Base-by-base conservation (phyloP, 2,888 invertebrate species). In the Schizotus pectinicornis region DNA sequence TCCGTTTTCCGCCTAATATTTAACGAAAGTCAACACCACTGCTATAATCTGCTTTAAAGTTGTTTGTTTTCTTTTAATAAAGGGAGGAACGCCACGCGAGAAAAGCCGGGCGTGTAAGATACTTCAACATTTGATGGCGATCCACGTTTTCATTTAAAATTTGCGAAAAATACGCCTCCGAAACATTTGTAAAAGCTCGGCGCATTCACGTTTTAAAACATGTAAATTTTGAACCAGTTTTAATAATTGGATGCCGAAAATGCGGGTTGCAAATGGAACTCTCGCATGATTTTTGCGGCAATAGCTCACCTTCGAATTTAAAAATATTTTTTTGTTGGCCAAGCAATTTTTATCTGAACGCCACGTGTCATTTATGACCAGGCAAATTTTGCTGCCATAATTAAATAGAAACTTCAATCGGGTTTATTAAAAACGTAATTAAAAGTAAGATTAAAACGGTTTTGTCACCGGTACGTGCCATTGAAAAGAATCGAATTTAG, bases 11-110 rank as follows among this genome's bases (percentile, higher is more conserved):
- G 7, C 33, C 6, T 35, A 9, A 35, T 9, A 35, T 35, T 35
- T 35, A 35, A 35, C 34, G 35, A 13, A 35, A 46, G 35, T 56
- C 50, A 60, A 49, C 31, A 56, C 30, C 50, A 52, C 42, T 57
- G 49, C 52, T 56, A 48, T 60, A 60, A 60, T 60, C 60, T 57
- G 38, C 60, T 56, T 60, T 48, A 53, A 53, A 52, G 33, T 45
- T 57, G 53, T 60, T 57, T 60, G 60, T 57, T 60, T 53, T 60
- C 59, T 54, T 55, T 50, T 49, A 49, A 43, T 45, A 45, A 54
- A 42, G 45, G 53, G 52, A 36, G 43, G 37, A 31, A 38, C 14
- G 49, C 12, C 13, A 36, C 35, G 38, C 37, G 31, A 35, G 50
- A 39, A 49, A 56, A 59, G 51, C 59, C 48, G 39, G 38, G 39